Evolutionary conservation across 1,140 invertebrate genomes (phyloP), one percentile per base, ranked within the genome.

Genomic region (Coenobita brevimanus): DNA sequence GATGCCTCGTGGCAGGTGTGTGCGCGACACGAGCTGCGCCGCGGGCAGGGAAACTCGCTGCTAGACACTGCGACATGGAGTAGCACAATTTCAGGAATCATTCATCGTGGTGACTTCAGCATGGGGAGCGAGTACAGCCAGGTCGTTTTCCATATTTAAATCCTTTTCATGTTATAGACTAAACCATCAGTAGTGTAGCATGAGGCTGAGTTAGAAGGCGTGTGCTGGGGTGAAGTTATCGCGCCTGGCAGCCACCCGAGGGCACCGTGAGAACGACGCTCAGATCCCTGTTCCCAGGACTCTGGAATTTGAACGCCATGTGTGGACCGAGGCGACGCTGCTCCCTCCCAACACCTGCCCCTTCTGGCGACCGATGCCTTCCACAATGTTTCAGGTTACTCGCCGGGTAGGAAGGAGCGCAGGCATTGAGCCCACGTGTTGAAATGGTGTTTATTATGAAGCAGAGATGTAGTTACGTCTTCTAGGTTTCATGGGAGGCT

Each of bases 1-100:
- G 89, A 89, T 89, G 89, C 89, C 89, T 89, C 89, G 89, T 89
- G 89, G 89, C 89, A 89, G 89, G 89, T 89, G 89, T 86, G 89
- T 89, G 89, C 89, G 89, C 82, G 89, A 85, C 89, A 89, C 89
- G 89, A 89, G 89, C 89, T 89, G 82, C 82, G 89, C 82, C 88
- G 81, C 57, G 80, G 88, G 88, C 82, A 89, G 13, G 17, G 27
- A 62, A 36, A 21, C 15, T 3, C 21, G 1, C 43, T 82, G 57
- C 88, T 71, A 88, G 27, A 62, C 24, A 13, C 17, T 46, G 38
- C 71, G n/a, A 76, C 33, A 10, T 30, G 30, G 33, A 27, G 38
- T 30, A 17, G 43, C 0, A 17, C 38, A 21, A 41, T 27, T 13
- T 69, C 46, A 43, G 3, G 24, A 2, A 8, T 15, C 50, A 0